phyloP scores from a whole-genome alignment of 2,888 invertebrate genomes.

The Acronicta alni region DNA sequence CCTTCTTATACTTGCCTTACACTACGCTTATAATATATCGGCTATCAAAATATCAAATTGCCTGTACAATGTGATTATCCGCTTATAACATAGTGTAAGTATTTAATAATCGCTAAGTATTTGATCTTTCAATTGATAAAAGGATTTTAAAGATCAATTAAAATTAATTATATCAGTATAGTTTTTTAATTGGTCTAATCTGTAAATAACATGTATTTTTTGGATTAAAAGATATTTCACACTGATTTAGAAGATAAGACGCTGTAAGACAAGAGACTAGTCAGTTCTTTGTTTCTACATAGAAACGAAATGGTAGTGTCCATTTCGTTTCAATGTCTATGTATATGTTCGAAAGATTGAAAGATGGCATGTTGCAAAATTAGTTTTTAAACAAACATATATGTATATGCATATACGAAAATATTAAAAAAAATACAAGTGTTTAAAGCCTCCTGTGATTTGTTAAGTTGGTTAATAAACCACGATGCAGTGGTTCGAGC shows the following conservation, averaged over 20 bases:
- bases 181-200: constrained; percentile 14
- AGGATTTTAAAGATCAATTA: constrained; percentile 10
- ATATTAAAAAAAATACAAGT: too few relatives aligned
- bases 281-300: too few relatives aligned
- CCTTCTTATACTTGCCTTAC: constrained; percentile 30
- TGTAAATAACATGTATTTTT: too few relatives aligned
- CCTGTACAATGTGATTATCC: constrained; percentile 25
- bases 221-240: constrained; percentile 27
- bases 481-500: too few relatives aligned
- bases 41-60: constrained; percentile 38
- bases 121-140: constrained; percentile 4
- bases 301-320: too few relatives aligned
- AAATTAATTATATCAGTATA: constrained; percentile 9
- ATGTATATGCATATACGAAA: too few relatives aligned
- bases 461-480: too few relatives aligned
- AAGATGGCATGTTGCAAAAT: too few relatives aligned
- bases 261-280: not conserved
- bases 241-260: constrained; percentile 23
- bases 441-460: too few relatives aligned
- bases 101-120: not conserved
- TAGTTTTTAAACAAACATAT: too few relatives aligned
- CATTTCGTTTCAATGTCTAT: too few relatives aligned
- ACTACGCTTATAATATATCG: constrained; percentile 38
- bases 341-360: too few relatives aligned
- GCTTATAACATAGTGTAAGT: not conserved